Percentiles rank a stretch among this genome's conserved stretches.
Conservation (phyloP, 2,888 invertebrate genomes). For the Drosophila infuscata region DNA sequence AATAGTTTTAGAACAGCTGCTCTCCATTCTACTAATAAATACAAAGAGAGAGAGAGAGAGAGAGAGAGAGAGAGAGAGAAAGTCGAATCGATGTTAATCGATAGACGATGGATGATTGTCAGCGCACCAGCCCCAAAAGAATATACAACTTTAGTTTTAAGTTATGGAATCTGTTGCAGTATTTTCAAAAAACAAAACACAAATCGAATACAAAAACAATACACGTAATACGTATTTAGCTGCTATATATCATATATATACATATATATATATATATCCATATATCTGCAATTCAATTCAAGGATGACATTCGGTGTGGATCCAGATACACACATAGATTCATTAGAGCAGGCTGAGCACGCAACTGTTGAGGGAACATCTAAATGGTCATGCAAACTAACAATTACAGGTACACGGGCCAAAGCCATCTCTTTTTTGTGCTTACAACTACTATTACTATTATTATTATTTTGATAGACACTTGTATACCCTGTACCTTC, state of each 20-base stretch:
- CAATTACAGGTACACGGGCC: constrained; percentile 95
- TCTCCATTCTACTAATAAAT: neutral
- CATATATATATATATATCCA: constrained; percentile 16
- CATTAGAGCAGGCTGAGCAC: constrained; percentile 98
- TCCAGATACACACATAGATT: constrained; percentile 98
- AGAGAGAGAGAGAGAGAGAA: neutral
- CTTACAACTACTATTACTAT: constrained; percentile 4
- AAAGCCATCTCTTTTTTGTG: constrained; percentile 4
- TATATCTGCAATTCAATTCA: constrained; percentile 84
- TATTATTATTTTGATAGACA: neutral
- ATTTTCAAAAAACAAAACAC: neutral
- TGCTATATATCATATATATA: neutral
- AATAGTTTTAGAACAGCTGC: neutral
- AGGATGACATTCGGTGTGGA: constrained; percentile 99
- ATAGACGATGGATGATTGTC: neutral
- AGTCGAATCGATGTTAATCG: neutral
- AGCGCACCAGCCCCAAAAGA: constrained; percentile 30
- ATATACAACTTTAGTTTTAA: constrained; percentile 16
- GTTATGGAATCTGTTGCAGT: constrained; percentile 8
- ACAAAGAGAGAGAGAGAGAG: neutral
- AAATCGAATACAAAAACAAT: constrained; percentile 74
- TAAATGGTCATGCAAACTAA: constrained; percentile 99
- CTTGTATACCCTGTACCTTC: constrained; percentile 4
- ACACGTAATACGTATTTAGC: neutral
- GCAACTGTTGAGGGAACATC: constrained; percentile 99